Evolutionary conservation across 2,113 vertebrate species (phyloP), one percentile per base, ranked within the genome.

Genomic region (Microtus oregoni): DNA sequence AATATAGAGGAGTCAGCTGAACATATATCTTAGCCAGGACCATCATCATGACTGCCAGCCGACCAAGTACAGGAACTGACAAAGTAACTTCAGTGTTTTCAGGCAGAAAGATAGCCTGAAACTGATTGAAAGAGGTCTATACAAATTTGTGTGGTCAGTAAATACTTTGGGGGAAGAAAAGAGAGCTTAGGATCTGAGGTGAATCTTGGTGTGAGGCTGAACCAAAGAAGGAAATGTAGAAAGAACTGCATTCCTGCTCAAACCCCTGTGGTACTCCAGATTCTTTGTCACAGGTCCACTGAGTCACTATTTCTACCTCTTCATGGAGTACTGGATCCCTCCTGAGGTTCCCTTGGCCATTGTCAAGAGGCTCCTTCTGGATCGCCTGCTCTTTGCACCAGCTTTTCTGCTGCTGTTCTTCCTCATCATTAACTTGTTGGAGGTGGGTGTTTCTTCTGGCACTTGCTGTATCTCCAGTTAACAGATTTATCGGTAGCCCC

Each of bases 221-320:
- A 30, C 81, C 67, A 22, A 26, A 32, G 72, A 79, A 19, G 41
- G 24, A 38, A 2, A n/a, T 3, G 2, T 26, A 30, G 30, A 55
- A 68, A 77, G 68, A 50, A 63, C 22, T 15, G 13, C 35, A 30
- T 41, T 19, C 58, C 32, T 11, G 55, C 87, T 96, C 90, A 73
- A 20, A 73, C 70, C 32, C 7, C 11, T 0, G 0, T 0, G 77
- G 83, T 91, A 17, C 96, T 95, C 11, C 97, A 99, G 99, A 38
- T 98, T 99, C 79, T 97, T 99, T 9, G 96, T 99, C 92, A 99
- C 99, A 52, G 99, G 99, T 35, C 99, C 99, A 0, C 91, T 99
- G 93, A 99, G 99, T 95, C 99, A 99, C 97, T 98, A 98, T 97
- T 99, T 99, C 97, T 99, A 99, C 98, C 98, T 99, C 92, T 98